Evolutionary conservation across 2,888 invertebrate species (phyloP), one percentile per base, ranked within the genome.

Genomic region (Apoderus coryli): DNA sequence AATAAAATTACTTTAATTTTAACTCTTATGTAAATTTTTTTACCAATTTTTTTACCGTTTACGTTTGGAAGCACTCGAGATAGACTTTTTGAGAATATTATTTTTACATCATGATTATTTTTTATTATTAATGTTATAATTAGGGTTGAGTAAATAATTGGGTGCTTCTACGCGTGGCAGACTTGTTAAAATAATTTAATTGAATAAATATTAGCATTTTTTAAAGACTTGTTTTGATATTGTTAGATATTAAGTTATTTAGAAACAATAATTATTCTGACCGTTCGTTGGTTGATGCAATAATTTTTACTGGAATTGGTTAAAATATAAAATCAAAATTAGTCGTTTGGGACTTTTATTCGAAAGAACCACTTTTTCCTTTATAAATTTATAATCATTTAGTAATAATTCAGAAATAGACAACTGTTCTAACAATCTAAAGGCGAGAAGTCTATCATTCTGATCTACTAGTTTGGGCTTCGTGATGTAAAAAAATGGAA

Each of bases 1-100:
- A 50, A 52, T 48, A 49, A 50, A 50, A 39, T 42, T 43, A 47
- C 48, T 49, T 49, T 50, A 46, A 49, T 48, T 49, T 47, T 49
- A 47, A 47, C 45, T 42, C 34, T 23, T 42, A 45, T 49, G 48
- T 49, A 51, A 49, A 47, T 45, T 50, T 49, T 45, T 44, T 43
- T 47, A 37, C 35, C 19, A n/a, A 28, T 33, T 34, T 33, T 39
- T 42, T 40, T 43, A n/a, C n/a, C n/a, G n/a, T n/a, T n/a, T n/a
- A n/a, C n/a, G n/a, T n/a, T n/a, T n/a, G n/a, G n/a, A n/a, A n/a
- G n/a, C n/a, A n/a, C n/a, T n/a, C n/a, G n/a, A n/a, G n/a, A n/a
- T n/a, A n/a, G n/a, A n/a, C n/a, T n/a, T n/a, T n/a, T n/a, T 10
- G n/a, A 10, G 11, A 7, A 14, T 22, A 10, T 24, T 24, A 24